Evolutionary conservation across 2,797 vertebrate species (phyloP).

Genomic region (Poeciliopsis turneri): DNA sequence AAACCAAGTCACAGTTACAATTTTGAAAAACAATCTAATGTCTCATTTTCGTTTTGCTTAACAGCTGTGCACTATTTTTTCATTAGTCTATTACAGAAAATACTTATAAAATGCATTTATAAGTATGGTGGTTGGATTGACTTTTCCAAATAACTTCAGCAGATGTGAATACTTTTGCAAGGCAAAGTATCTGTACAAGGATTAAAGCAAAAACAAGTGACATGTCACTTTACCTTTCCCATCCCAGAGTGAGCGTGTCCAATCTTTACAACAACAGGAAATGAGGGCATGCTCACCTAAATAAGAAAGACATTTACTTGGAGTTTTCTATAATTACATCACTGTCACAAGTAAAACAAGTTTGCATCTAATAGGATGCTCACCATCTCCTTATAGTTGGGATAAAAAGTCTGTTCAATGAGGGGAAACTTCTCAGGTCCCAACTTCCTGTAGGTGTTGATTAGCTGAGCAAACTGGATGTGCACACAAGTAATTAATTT

Average conservation of each 20-base stretch:
- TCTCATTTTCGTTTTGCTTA: neutral
- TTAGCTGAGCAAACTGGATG: conserved; percentile 93
- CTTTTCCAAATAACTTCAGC: neutral
- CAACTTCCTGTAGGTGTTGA: conserved; percentile 89
- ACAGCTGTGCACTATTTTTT: neutral
- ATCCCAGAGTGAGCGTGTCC: conserved; percentile 97
- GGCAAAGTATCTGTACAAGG: neutral
- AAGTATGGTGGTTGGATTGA: neutral
- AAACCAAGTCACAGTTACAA: neutral
- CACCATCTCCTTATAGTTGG: conserved; percentile 99
- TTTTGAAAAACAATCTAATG: neutral
- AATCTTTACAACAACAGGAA: conserved; percentile 98
- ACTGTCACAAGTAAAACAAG: neutral
- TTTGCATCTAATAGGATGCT: conserved; percentile 36
- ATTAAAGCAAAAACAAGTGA: neutral
- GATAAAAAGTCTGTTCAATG: conserved; percentile 96
- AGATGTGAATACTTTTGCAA: neutral
- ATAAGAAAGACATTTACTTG: conserved; percentile 11
- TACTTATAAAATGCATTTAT: neutral
- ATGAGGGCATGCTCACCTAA: conserved; percentile 94
- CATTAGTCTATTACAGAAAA: neutral
- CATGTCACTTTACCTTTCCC: conserved; percentile 89
- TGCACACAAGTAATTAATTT: conserved; percentile 10
- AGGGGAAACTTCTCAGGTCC: conserved; percentile 96
- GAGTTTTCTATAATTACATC: neutral